Percentiles rank a stretch among this genome's conserved stretches.
Conservation (phyloP, 1,140 invertebrate genomes). For the Carcinoscorpius rotundicauda region DNA sequence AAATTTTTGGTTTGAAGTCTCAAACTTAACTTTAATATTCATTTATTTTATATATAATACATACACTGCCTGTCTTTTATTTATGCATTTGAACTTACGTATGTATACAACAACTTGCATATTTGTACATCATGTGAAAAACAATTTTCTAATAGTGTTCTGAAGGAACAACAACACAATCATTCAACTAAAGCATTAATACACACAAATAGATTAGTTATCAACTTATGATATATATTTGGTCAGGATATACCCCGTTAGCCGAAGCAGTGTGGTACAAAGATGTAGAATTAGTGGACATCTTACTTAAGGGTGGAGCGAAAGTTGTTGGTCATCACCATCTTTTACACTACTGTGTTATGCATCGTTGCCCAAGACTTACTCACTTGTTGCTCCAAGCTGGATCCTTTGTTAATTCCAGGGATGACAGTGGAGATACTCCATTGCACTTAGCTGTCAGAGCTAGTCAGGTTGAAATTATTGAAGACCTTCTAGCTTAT, state of each 20-base stretch:
- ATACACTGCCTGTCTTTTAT: too few species aligned
- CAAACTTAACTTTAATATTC: too few species aligned
- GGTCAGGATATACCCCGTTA: slow-evolving; percentile 39
- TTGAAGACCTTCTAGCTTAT: slow-evolving; percentile 21
- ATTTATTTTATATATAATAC: too few species aligned
- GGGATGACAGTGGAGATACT: slow-evolving; percentile 42
- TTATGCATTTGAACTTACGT: too few species aligned
- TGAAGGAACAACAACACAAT: too few species aligned
- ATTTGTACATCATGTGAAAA: too few species aligned
- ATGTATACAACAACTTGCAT: too few species aligned
- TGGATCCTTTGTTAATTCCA: slow-evolving; percentile 40
- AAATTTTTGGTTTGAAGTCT: too few species aligned
- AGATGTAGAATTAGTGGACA: slow-evolving; percentile 31
- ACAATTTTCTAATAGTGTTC: too few species aligned
- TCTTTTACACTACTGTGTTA: slow-evolving; percentile 43
- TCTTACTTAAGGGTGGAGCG: slow-evolving; percentile 41
- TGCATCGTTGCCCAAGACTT: slow-evolving; percentile 36
- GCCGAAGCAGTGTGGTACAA: slow-evolving; percentile 42
- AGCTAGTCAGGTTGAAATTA: slow-evolving; percentile 39
- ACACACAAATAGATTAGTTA: too few species aligned
- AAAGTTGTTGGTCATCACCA: slow-evolving; percentile 42
- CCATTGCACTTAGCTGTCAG: slow-evolving; percentile 48
- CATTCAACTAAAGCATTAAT: too few species aligned
- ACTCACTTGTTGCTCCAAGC: slow-evolving; percentile 36
- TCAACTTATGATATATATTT: slow-evolving; percentile 1